Conservation (phyloP, 2,113 vertebrate genomes). For the Phalacrocorax pelagicus region DNA sequence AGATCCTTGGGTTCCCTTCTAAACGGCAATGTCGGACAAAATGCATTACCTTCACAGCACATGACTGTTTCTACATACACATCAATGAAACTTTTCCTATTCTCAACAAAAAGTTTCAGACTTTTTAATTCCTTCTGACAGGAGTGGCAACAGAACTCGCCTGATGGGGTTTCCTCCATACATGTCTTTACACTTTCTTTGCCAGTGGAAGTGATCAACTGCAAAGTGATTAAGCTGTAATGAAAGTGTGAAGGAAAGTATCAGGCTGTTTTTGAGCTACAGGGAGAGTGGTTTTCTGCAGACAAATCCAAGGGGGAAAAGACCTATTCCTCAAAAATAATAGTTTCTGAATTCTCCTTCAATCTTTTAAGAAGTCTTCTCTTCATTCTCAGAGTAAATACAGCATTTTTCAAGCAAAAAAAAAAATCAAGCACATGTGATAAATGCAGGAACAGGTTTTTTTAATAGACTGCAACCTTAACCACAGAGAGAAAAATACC, state of each 20-base stretch:
- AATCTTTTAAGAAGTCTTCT: not conserved
- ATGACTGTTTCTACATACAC: not conserved
- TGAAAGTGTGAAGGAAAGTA: not conserved
- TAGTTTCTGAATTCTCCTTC: not conserved
- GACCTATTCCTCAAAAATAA: not conserved
- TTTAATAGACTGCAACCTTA: not conserved
- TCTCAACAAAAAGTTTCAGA: not conserved
- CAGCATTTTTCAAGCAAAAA: not conserved
- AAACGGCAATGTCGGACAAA: not conserved
- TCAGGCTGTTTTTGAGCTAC: not conserved
- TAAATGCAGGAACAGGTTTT: not conserved
- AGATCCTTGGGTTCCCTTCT: not conserved
- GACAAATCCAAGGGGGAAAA: not conserved
- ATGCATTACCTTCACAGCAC: not conserved
- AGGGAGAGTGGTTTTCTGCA: not conserved
- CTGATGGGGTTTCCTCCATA: not conserved
- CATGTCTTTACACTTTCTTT: not conserved
- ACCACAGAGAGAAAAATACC: not conserved
- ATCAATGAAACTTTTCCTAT: not conserved
- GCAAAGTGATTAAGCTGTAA: not conserved
- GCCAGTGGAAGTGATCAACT: not conserved
- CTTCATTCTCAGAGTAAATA: not conserved
- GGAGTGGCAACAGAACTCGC: not conserved
- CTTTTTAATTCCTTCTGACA: not conserved
- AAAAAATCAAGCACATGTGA: not conserved